phyloP scores from a whole-genome alignment of 2,797 vertebrate genomes.

The Erethizon dorsatum region DNA sequence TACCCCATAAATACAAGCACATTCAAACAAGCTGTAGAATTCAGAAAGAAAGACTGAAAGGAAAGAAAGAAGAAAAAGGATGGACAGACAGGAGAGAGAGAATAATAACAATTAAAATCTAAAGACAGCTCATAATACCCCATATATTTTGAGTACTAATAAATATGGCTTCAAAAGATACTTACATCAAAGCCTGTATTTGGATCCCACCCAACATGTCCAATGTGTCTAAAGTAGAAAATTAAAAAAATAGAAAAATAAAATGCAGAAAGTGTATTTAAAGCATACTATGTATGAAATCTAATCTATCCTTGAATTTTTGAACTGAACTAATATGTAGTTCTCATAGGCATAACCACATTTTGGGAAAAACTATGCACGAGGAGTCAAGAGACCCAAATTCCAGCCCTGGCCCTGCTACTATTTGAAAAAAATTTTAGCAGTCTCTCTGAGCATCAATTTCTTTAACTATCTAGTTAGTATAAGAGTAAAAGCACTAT shows the following conservation, averaged over 20 bases:
- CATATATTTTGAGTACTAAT: slow-evolving; percentile 33
- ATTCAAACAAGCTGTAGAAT: slow-evolving; percentile 39
- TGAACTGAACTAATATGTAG: background rate
- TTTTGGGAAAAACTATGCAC: background rate
- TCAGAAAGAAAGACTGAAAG: background rate
- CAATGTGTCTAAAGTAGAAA: slow-evolving; percentile 94
- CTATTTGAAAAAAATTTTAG: background rate
- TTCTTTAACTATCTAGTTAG: slow-evolving; percentile 25
- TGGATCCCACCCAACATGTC: slow-evolving; percentile 99
- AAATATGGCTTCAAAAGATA: slow-evolving; percentile 84
- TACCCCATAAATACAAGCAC: background rate
- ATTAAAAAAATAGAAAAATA: slow-evolving; percentile 38
- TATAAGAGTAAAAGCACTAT: background rate
- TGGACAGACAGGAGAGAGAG: background rate
- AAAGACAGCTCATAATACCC: background rate
- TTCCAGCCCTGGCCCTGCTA: background rate
- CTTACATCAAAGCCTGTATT: slow-evolving; percentile 99
- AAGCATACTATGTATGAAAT: slow-evolving; percentile 59
- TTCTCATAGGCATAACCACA: slow-evolving; percentile 14
- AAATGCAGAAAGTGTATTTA: slow-evolving; percentile 76
- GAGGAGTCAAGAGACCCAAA: background rate
- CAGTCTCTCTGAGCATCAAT: background rate
- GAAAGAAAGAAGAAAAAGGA: background rate
- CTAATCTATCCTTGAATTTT: background rate
- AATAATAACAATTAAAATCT: slow-evolving; percentile 41